Conservation (phyloP, 2,113 vertebrate species). For the Ailurus styani region DNA sequence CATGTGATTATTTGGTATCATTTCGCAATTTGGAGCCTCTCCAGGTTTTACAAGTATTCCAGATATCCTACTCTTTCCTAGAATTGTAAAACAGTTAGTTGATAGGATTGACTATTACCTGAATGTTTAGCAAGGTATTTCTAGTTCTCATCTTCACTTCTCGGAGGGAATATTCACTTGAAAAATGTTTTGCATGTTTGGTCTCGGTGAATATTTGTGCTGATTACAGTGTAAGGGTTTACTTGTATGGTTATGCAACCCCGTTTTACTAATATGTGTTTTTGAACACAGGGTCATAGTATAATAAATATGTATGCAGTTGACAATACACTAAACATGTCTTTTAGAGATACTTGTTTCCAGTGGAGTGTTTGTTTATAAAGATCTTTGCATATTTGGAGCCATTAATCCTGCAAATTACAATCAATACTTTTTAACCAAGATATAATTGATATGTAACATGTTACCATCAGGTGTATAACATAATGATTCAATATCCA, state of each 20-base stretch:
- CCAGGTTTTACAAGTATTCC: not conserved
- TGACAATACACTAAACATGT: not conserved
- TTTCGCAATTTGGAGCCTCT: slow-evolving; percentile 21
- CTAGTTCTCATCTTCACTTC: slow-evolving; percentile 24
- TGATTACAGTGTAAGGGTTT: slow-evolving; percentile 35
- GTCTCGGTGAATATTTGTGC: not conserved
- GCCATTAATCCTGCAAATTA: slow-evolving; percentile 28
- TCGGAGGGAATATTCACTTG: slow-evolving; percentile 44
- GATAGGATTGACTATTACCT: not conserved
- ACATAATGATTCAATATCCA: not conserved
- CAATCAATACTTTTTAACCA: not conserved
- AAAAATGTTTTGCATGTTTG: slow-evolving; percentile 14
- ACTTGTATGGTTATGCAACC: slow-evolving; percentile 23
- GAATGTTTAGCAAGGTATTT: not conserved
- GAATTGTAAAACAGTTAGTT: not conserved
- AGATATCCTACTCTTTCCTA: slow-evolving; percentile 1
- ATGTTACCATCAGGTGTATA: not conserved
- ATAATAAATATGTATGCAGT: slow-evolving; percentile 24
- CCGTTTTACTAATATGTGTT: slow-evolving; percentile 50
- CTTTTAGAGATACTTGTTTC: slow-evolving; percentile 46
- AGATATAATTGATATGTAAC: not conserved
- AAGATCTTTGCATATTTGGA: not conserved
- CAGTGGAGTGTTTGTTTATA: not conserved
- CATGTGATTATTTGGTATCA: not conserved
- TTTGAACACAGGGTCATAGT: slow-evolving; percentile 50